Percentiles rank a stretch among this genome's conserved stretches.
Evolutionary conservation across 2,797 vertebrate species (phyloP).

Genomic region (Danio albolineatus): DNA sequence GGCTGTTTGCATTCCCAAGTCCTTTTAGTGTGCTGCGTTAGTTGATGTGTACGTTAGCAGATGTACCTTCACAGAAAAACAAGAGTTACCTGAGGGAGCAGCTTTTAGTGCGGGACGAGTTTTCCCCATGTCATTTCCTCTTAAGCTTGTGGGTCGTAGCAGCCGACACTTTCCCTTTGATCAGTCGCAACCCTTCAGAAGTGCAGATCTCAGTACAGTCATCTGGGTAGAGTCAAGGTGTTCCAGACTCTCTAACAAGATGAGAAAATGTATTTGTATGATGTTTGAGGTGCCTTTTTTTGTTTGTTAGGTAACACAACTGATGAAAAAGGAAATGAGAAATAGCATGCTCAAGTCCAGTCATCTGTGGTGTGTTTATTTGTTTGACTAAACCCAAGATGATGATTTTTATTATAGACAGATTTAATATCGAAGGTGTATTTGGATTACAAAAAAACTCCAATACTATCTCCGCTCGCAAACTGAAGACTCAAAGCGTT

Average conservation of each 20-base stretch:
- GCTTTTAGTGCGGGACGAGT: conserved; percentile 23
- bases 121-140: conserved; percentile 30
- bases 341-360: neutral
- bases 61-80: conserved; percentile 26
- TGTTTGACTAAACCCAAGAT: neutral
- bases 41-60: conserved; percentile 23
- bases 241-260: neutral
- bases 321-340: neutral
- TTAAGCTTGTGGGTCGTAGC: conserved; percentile 22
- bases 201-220: neutral
- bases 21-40: conserved; percentile 7
- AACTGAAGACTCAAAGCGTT: too few relatives aligned
- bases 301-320: conserved; percentile 4
- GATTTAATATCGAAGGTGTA: neutral
- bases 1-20: neutral
- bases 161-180: conserved; percentile 28
- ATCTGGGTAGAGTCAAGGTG: neutral
- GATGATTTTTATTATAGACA: neutral
- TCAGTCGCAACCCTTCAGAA: conserved; percentile 9
- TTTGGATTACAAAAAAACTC: neutral
- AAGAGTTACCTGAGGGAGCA: conserved; percentile 40
- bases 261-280: neutral
- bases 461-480: neutral
- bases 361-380: neutral
- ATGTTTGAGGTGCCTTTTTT: neutral